Evolutionary conservation across 2,888 invertebrate species (phyloP), one percentile per base, ranked within the genome.

Genomic region (Cartodere bifasciata): DNA sequence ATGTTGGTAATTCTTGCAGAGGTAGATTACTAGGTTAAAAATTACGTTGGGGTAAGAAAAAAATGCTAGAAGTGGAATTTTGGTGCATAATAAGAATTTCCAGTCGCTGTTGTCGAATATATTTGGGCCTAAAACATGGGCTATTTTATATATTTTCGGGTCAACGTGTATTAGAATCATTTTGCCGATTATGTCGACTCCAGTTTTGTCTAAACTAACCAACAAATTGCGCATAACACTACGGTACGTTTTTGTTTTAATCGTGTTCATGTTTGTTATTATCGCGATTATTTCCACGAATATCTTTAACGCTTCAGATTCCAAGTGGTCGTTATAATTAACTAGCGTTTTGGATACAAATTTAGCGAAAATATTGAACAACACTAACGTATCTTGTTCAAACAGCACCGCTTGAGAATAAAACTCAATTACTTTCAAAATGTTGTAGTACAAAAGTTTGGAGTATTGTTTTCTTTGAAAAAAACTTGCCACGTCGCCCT

Each of bases 51-150:
- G 65, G 16, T 64, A 53, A 1, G 58, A 49, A 24, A 64, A 62
- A 42, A 64, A 63, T 14, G 62, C 65, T 46, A 73, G 60, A 3
- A 76, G 48, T 0, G 70, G 72, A 50, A 72, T 67, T 63, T 70
- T 78, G 39, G 53, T 72, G 40, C 63, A 66, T 1, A 86, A 52
- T 15, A 72, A 68, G 43, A 75, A 75, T 24, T 67, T 67, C 84
- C 84, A 86, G 41, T 70, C 64, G 2, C 64, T 59, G 28, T 60
- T 67, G 2, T 56, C 49, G 4, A 68, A 52, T 3, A 69, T 58
- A 35, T 60, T 61, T 29, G 68, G 54, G 3, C 67, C 69, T 2
- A 79, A 60, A 14, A 75, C 44, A 4, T 58, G 46, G 5, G 55
- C 58, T 0, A 75, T 60, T 5, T 45, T 50, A 32, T 42, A 61